Percentiles rank a stretch among this genome's conserved stretches.
These are phyloP conservation scores for Holcopasites calliopsidis DNA, from an alignment of 1,140 invertebrate species.

Conservation along the genomic window DNA sequence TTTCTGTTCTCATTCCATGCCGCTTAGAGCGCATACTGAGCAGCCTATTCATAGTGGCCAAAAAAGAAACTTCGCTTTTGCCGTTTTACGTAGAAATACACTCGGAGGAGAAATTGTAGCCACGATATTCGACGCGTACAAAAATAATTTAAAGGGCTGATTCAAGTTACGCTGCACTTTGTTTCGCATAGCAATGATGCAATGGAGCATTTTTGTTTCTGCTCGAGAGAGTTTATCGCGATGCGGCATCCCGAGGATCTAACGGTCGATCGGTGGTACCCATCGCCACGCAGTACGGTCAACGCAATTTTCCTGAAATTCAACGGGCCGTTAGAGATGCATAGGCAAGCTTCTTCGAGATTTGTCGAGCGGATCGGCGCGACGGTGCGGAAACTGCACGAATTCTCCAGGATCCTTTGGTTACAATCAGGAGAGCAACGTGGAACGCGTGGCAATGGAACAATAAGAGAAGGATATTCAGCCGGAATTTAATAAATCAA, in stretches of 20 bases:
- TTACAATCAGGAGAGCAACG: neutral
- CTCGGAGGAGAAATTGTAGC: no score
- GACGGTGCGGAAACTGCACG: constrained; percentile 45
- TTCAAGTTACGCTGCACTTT: neutral
- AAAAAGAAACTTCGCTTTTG: neutral
- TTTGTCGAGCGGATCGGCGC: constrained; percentile 46
- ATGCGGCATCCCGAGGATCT: constrained; percentile 33
- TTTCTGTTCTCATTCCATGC: neutral
- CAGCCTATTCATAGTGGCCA: neutral
- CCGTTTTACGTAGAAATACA: no score
- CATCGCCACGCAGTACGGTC: constrained; percentile 9
- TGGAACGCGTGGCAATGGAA: neutral
- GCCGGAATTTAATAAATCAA: neutral
- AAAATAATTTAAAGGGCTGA: no score
- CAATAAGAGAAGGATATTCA: constrained; percentile 1
- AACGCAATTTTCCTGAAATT: constrained; percentile 48
- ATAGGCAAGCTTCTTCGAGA: constrained; percentile 10
- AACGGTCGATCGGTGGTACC: constrained; percentile 54
- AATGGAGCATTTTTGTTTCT: neutral
- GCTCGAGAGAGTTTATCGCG: neutral
- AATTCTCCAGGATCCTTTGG: neutral
- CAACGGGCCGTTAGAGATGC: constrained; percentile 24
- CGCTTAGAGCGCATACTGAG: neutral
- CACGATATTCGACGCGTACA: no score
- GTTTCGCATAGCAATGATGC: neutral